Conservation (phyloP, 2,113 vertebrate species). For the Anolis sagrei region DNA sequence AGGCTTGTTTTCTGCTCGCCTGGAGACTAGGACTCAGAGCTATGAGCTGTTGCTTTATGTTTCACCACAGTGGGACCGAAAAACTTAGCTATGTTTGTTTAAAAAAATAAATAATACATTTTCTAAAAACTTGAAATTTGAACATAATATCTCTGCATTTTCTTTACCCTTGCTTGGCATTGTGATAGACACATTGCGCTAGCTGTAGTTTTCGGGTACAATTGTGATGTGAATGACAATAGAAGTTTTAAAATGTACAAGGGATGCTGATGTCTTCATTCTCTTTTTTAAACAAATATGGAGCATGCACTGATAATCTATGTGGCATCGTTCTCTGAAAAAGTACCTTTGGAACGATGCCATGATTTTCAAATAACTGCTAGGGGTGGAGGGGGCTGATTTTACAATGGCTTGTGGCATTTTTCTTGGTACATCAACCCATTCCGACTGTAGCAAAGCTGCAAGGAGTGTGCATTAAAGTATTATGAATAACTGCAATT, state of each 20-base stretch:
- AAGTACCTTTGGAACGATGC: conserved; percentile 44
- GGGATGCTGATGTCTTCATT: conserved; percentile 51
- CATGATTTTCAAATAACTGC: conserved; percentile 55
- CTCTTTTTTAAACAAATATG: conserved; percentile 46
- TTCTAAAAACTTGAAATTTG: background rate
- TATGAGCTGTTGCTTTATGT: too few relatives aligned
- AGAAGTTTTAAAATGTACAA: background rate
- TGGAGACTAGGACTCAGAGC: too few relatives aligned
- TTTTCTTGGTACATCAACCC: conserved; percentile 72
- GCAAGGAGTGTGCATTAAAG: conserved; percentile 72
- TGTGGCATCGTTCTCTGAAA: conserved; percentile 50
- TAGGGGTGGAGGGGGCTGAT: conserved; percentile 57
- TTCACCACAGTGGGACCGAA: too few relatives aligned
- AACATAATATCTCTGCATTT: background rate
- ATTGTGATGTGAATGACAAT: background rate
- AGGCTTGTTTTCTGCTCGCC: too few relatives aligned
- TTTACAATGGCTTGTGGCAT: conserved; percentile 71
- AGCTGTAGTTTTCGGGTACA: background rate
- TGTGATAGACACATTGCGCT: background rate
- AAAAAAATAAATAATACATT: background rate
- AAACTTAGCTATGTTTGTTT: background rate
- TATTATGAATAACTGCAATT: conserved; percentile 78
- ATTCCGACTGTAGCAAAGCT: conserved; percentile 74
- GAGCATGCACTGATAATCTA: conserved; percentile 55
- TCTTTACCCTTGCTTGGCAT: background rate